A percentile compares a stretch with the other conserved stretches of the same genome.
phyloP scores from a whole-genome alignment of 2,113 vertebrate species.

The Trogon surrucura region DNA sequence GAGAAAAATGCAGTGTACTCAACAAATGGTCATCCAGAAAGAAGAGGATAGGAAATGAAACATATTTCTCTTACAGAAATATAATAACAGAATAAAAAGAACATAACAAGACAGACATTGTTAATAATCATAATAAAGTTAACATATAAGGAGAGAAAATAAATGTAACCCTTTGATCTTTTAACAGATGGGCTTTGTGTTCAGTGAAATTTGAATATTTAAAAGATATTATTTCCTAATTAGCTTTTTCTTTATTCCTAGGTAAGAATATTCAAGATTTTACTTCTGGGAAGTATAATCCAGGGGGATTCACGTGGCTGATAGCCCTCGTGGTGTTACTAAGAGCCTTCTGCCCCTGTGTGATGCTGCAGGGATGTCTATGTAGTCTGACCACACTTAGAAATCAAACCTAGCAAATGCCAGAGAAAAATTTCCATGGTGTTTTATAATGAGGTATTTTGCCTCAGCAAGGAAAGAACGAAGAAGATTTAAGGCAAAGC shows the following conservation, averaged over 20 bases:
- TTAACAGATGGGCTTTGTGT: neutral
- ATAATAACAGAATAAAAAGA: neutral
- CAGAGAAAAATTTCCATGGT: neutral
- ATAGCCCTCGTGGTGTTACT: neutral
- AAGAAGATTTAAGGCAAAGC: neutral
- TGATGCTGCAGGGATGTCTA: neutral
- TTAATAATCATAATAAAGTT: neutral
- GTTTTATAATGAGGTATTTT: neutral
- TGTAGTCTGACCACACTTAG: neutral
- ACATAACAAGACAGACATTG: neutral
- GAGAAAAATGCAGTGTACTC: neutral
- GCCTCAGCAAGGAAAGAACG: neutral
- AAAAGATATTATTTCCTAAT: conserved; percentile 37
- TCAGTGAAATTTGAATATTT: conserved; percentile 23
- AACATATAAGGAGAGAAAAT: neutral
- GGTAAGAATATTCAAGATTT: neutral
- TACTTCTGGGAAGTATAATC: neutral
- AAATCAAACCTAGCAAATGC: neutral
- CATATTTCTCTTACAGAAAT: neutral
- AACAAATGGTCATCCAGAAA: neutral
- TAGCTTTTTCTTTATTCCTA: conserved; percentile 23
- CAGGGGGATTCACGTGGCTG: neutral
- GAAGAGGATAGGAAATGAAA: neutral
- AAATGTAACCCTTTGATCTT: conserved; percentile 32
- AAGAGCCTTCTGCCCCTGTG: fast-evolving